Conservation (phyloP, 2,888 invertebrate genomes). For the Thymelicus sylvestris region DNA sequence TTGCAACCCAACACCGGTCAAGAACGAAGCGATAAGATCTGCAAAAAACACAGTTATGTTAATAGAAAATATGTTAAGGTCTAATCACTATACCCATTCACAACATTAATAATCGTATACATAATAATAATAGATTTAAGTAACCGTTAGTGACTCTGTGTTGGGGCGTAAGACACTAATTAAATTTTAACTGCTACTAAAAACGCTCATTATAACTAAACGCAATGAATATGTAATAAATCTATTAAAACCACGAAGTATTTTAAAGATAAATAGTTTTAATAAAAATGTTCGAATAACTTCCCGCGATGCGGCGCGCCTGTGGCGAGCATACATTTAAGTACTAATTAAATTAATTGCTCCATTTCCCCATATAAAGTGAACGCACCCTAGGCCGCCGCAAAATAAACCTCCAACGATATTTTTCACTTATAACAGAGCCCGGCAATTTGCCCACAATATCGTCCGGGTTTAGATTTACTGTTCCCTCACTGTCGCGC, state of each 20-base stretch:
- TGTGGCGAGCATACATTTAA: conserved; percentile 61
- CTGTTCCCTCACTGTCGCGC: conserved; percentile 14
- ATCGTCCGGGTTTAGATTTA: conserved; percentile 51
- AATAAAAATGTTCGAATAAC: conserved; percentile 61
- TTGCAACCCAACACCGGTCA: too few relatives aligned
- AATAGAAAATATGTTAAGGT: too few relatives aligned
- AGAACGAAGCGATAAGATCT: too few relatives aligned
- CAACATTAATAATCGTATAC: too few relatives aligned
- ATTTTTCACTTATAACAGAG: conserved; percentile 71
- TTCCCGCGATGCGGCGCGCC: conserved; percentile 51
- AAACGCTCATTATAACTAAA: not conserved
- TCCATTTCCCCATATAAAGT: conserved; percentile 70
- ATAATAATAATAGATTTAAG: too few relatives aligned
- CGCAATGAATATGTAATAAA: conserved; percentile 29
- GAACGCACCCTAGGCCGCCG: conserved; percentile 39
- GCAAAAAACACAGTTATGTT: too few relatives aligned
- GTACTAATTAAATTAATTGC: conserved; percentile 82
- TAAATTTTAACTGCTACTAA: too few relatives aligned
- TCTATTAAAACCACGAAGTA: conserved; percentile 42
- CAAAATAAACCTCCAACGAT: conserved; percentile 60
- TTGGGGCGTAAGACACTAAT: too few relatives aligned
- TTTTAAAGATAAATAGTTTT: conserved; percentile 73
- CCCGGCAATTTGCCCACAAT: conserved; percentile 65
- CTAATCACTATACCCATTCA: too few relatives aligned
- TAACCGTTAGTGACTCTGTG: too few relatives aligned